These are phyloP conservation scores for Thumatha senex DNA, from an alignment of 2,888 invertebrate genomes.

Conservation along the genomic window DNA sequence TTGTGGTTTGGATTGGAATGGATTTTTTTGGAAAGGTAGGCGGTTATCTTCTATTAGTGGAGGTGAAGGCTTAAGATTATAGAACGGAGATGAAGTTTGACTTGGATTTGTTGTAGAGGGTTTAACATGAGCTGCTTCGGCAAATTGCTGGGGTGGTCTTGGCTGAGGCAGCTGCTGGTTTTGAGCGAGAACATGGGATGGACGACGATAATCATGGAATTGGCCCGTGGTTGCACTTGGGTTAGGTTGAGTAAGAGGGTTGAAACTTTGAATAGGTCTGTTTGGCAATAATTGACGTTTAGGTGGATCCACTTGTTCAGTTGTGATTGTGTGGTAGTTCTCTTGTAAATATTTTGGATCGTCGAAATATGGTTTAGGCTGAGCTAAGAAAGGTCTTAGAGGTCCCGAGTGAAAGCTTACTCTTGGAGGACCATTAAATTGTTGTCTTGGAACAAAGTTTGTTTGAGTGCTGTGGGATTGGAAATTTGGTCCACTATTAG, in stretches of 20 bases:
- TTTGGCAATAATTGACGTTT: slow-evolving; percentile 69
- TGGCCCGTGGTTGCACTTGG: slow-evolving; percentile 60
- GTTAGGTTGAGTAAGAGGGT: slow-evolving; percentile 55
- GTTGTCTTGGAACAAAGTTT: slow-evolving; percentile 58
- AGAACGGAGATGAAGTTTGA: slow-evolving; percentile 68
- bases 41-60: slow-evolving; percentile 70
- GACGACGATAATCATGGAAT: slow-evolving; percentile 65
- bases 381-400: slow-evolving; percentile 79
- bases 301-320: slow-evolving; percentile 71
- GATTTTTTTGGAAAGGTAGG: slow-evolving; percentile 63
- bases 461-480: slow-evolving; percentile 60
- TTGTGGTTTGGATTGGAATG: slow-evolving; percentile 52
- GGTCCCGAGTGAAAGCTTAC: slow-evolving; percentile 76
- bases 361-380: slow-evolving; percentile 70
- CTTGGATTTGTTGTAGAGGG: slow-evolving; percentile 61
- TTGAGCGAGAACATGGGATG: slow-evolving; percentile 54
- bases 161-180: slow-evolving; percentile 80
- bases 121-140: slow-evolving; percentile 64
- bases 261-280: slow-evolving; percentile 63
- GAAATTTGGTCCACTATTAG: slow-evolving; percentile 57
- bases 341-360: slow-evolving; percentile 80
- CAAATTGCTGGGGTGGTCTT: slow-evolving; percentile 66
- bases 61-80: slow-evolving; percentile 75
- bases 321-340: slow-evolving; percentile 80
- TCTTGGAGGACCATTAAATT: slow-evolving; percentile 71